Conservation (phyloP, 53 echinoderm and acorn worm species). For the Astropecten irregularis region DNA sequence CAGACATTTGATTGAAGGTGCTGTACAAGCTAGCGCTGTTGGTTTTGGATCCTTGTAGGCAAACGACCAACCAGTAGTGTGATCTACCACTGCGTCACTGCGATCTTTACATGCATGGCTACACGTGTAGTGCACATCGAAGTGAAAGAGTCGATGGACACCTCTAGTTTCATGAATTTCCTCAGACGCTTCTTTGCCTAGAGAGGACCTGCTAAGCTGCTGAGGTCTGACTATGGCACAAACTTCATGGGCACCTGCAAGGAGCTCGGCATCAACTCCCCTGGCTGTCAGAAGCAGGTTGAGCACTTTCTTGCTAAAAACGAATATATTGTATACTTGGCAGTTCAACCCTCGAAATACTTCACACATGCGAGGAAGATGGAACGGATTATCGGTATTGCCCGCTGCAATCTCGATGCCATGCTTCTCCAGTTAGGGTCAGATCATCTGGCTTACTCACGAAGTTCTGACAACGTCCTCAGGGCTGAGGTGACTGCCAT, state of each 20-base stretch:
- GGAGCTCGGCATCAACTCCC: too few relatives aligned
- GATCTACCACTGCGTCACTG: conserved; percentile 27
- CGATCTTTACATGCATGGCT: conserved; percentile 26
- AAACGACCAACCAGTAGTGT: conserved; percentile 31
- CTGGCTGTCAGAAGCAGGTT: too few relatives aligned
- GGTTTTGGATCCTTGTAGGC: conserved; percentile 49
- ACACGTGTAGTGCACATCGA: conserved; percentile 49
- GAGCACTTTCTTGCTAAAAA: too few relatives aligned
- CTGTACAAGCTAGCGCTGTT: background rate
- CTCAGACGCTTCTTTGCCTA: conserved; percentile 50
- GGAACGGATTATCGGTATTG: conserved; percentile 53
- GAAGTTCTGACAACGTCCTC: conserved; percentile 24
- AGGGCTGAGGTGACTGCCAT: too few relatives aligned
- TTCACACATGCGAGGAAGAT: conserved; percentile 61
- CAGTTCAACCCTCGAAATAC: conserved; percentile 54
- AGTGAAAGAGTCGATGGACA: conserved; percentile 22
- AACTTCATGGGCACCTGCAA: conserved; percentile 62
- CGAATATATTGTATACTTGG: conserved; percentile 34
- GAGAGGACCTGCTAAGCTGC: conserved; percentile 13
- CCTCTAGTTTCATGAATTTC: too few relatives aligned
- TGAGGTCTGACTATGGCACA: conserved; percentile 53
- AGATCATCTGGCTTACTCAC: conserved; percentile 9
- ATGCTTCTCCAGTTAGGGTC: conserved; percentile 37
- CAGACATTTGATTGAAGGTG: conserved; percentile 25
- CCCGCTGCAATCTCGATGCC: conserved; percentile 17